A percentile compares a stretch with the other conserved stretches of the same genome.
Conservation (phyloP, 2,113 vertebrate species). For the Pseudonaja textilis region DNA sequence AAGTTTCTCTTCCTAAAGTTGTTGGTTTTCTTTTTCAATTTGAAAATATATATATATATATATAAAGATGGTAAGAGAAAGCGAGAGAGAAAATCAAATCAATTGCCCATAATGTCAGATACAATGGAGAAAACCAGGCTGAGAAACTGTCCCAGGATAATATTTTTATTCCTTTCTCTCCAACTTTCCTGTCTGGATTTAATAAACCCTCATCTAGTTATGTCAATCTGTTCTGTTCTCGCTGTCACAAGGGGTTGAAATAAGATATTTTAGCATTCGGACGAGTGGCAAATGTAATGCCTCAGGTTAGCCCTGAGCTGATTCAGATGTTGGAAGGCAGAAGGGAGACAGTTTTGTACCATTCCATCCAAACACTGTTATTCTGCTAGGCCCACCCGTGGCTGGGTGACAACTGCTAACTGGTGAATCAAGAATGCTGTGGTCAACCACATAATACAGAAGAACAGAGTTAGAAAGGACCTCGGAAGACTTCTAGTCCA, state of each 20-base stretch:
- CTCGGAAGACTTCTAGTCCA: no score
- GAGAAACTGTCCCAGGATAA: constrained; percentile 16
- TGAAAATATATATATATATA: no score
- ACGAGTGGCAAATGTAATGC: not conserved
- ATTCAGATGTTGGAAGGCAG: not conserved
- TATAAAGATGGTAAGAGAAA: not conserved
- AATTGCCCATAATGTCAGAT: not conserved
- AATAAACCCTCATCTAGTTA: constrained; percentile 48
- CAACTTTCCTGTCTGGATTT: constrained; percentile 35
- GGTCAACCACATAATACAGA: constrained; percentile 27
- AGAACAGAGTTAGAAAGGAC: no score
- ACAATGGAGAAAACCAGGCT: not conserved
- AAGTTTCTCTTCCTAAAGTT: constrained; percentile 27
- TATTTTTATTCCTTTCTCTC: not conserved
- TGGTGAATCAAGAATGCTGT: constrained; percentile 20
- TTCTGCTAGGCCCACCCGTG: rapidly evolving
- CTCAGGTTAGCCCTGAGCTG: constrained; percentile 1
- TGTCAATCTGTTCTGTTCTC: constrained; percentile 42
- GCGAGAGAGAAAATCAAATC: not conserved
- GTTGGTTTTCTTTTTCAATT: constrained; percentile 25
- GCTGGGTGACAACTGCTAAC: rapidly evolving
- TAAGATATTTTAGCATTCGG: constrained; percentile 21
- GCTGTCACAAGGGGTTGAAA: constrained; percentile 40
- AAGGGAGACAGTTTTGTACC: not conserved
- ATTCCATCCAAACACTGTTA: not conserved